Base-by-base conservation (phyloP, 2,888 invertebrate species). In the Cephus pygmeus region DNA sequence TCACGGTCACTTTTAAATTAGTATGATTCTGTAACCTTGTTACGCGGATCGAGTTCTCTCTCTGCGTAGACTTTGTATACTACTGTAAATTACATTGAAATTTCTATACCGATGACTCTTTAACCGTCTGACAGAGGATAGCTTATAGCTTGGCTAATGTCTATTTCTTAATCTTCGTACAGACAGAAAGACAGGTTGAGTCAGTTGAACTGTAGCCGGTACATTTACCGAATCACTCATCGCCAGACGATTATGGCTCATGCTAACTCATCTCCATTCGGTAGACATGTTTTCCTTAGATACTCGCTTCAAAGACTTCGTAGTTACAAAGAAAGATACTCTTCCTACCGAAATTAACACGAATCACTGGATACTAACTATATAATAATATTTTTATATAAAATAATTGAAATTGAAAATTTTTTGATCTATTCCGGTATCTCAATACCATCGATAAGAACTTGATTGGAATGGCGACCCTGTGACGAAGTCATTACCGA, bases 1-100 rank as follows among this genome's bases (percentile, higher is more conserved):
- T 73, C 77, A 73, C 77, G 76, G 73, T 73, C 76, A 75, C 34
- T 76, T 68, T 76, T 34, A 74, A 74, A 77, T 77, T 74, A 34
- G 73, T 77, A 56, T 56, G 77, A 74, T 74, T 69, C 69, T 73
- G 77, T 74, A 69, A 69, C 77, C 77, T 77, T 77, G 77, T 73
- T 56, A 56, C 56, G 56, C 56, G 56, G 56, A 56, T 56, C 56
- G 56, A 23, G 23, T 23, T 23, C 23, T 56, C 23, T 40, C 56
- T 56, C 56, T 56, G 56, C 6, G 40, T 4, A 15, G 15, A 40
- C 23, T 56, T 56, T 56, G 9, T 56, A 9, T 56, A 56, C 23
- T 56, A 23, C 23, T 56, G 56, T 6, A 56, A 56, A 56, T 56
- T 56, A 9, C 23, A 56, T 56, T 56, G 9, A 56, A 56, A 23